phyloP scores from a whole-genome alignment of 2,113 vertebrate genomes.

The Malurus elegans region DNA sequence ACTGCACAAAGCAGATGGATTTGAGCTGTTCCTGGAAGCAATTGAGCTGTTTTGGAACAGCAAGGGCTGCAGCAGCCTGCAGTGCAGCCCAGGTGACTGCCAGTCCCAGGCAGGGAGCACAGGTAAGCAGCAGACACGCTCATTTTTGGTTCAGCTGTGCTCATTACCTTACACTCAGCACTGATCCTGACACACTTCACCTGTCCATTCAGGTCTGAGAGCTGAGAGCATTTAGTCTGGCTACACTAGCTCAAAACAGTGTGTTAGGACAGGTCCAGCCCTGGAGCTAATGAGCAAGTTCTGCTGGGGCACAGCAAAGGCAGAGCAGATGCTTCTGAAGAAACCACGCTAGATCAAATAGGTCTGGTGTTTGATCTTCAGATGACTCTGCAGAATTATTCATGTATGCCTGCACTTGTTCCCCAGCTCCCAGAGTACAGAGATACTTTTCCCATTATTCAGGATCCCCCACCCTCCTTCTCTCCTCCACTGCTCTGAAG shows the following conservation, averaged over 20 bases:
- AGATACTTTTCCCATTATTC: neutral
- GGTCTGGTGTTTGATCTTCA: conserved; percentile 12
- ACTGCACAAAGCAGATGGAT: neutral
- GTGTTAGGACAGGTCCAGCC: neutral
- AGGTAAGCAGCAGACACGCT: neutral
- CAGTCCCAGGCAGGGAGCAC: neutral
- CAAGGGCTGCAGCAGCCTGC: neutral
- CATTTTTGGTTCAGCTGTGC: neutral
- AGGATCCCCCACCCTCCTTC: neutral
- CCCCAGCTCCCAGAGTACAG: neutral
- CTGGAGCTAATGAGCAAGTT: conserved; percentile 7
- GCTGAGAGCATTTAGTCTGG: neutral
- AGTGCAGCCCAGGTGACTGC: neutral
- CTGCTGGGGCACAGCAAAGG: neutral
- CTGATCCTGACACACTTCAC: neutral
- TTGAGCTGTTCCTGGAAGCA: neutral
- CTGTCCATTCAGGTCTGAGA: neutral
- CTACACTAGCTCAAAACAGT: neutral
- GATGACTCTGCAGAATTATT: conserved; percentile 7
- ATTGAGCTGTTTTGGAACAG: neutral
- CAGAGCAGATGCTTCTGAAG: neutral
- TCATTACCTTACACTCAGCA: neutral
- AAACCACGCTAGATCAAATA: conserved; percentile 24
- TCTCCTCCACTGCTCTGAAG: neutral
- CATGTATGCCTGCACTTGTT: neutral